These are phyloP conservation scores for Pogoniulus pusillus DNA, from an alignment of 2,797 vertebrate genomes.

Conservation along the genomic window DNA sequence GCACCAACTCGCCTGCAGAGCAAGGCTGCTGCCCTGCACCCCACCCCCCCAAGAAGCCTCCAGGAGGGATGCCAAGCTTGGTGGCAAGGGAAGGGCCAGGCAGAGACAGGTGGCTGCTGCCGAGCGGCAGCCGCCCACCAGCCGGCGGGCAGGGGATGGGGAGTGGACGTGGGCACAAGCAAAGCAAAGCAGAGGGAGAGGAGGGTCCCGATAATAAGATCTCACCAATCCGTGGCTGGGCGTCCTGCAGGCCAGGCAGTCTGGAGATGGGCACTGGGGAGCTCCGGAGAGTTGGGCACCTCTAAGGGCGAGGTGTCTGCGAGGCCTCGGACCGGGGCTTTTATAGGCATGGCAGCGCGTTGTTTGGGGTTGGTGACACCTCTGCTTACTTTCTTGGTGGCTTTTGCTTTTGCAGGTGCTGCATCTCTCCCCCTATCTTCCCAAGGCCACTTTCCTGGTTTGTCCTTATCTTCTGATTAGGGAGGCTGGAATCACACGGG, in stretches of 20 bases:
- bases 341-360: background rate
- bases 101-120: rapidly evolving
- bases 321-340: background rate
- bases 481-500: background rate
- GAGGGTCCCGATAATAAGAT: constrained; percentile 15
- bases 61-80: rapidly evolving
- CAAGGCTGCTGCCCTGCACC: background rate
- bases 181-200: rapidly evolving
- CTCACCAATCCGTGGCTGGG: constrained; percentile 63
- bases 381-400: constrained; percentile 28
- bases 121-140: background rate
- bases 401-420: background rate
- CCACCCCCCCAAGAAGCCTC: rapidly evolving
- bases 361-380: constrained; percentile 2
- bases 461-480: constrained; percentile 50
- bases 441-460: constrained; percentile 44
- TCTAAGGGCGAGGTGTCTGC: background rate
- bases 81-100: background rate
- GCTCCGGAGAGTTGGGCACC: background rate
- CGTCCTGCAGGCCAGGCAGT: background rate
- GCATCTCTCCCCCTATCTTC: background rate
- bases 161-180: background rate
- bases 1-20: background rate
- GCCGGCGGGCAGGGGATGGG: background rate
- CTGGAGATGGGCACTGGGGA: background rate